A percentile compares a stretch with the other conserved stretches of the same genome.
phyloP scores from a whole-genome alignment of 1,140 invertebrate species.

The Dreissena polymorpha region DNA sequence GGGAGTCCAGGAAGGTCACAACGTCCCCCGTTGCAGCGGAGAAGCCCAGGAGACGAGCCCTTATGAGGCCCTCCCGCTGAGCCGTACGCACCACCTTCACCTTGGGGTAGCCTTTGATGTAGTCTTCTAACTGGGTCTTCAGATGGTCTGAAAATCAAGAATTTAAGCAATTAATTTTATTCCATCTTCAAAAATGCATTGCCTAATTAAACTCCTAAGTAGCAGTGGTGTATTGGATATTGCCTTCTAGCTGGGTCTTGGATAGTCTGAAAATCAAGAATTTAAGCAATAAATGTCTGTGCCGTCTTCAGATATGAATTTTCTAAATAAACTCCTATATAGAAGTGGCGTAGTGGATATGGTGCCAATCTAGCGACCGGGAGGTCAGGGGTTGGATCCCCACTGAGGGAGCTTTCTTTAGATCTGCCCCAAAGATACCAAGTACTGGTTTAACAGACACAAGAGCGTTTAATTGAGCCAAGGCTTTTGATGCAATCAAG shows the following conservation, averaged over 20 bases:
- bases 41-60: constrained; percentile 94
- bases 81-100: constrained; percentile 92
- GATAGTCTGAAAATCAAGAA: not conserved
- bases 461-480: too few species aligned
- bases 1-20: constrained; percentile 98
- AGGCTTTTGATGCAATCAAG: too few species aligned
- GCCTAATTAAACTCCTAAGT: not conserved
- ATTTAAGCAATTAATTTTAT: constrained; percentile 1
- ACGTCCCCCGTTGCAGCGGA: constrained; percentile 92
- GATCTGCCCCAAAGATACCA: too few species aligned
- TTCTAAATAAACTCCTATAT: not conserved
- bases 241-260: not conserved
- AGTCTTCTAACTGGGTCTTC: constrained; percentile 95
- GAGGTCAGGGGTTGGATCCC: too few species aligned
- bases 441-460: too few species aligned
- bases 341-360: too few species aligned
- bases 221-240: not conserved
- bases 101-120: constrained; percentile 92
- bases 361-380: too few species aligned
- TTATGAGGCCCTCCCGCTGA: constrained; percentile 85
- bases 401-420: too few species aligned
- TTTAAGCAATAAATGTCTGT: not conserved
- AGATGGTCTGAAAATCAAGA: constrained; percentile 84
- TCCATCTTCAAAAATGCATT: too few species aligned
- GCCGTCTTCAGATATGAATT: not conserved